Conservation (phyloP, 2,797 vertebrate species). For the Prunella strophiata region DNA sequence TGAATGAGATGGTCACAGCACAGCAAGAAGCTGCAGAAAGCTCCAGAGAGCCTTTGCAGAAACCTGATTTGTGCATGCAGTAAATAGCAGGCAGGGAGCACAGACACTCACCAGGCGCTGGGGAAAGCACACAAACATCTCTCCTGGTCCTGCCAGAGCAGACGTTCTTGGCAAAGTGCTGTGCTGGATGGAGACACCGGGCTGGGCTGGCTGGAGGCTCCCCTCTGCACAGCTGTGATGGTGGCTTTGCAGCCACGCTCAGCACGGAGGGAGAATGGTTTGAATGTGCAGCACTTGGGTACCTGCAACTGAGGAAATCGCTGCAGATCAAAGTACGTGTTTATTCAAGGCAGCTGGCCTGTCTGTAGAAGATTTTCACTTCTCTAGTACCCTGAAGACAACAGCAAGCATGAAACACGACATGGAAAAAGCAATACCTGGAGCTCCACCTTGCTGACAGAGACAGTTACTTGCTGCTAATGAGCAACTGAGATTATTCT, state of each 20-base stretch:
- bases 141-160: background rate
- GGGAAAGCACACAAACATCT: background rate
- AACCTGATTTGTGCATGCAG: accelerated
- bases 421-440: background rate
- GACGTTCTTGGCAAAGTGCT: background rate
- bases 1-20: background rate
- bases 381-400: background rate
- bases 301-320: background rate
- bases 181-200: background rate
- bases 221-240: accelerated
- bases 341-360: slow-evolving; percentile 8
- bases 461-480: background rate
- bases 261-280: background rate
- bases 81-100: background rate
- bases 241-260: background rate
- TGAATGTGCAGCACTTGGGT: background rate
- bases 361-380: background rate
- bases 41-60: background rate
- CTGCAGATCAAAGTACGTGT: background rate
- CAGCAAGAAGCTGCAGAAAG: background rate
- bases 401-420: background rate
- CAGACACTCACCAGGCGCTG: background rate
- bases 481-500: background rate
- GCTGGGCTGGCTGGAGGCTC: background rate
- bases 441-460: background rate